Base-by-base conservation (phyloP, 2,888 invertebrate species). In the Resseliella maxima region DNA sequence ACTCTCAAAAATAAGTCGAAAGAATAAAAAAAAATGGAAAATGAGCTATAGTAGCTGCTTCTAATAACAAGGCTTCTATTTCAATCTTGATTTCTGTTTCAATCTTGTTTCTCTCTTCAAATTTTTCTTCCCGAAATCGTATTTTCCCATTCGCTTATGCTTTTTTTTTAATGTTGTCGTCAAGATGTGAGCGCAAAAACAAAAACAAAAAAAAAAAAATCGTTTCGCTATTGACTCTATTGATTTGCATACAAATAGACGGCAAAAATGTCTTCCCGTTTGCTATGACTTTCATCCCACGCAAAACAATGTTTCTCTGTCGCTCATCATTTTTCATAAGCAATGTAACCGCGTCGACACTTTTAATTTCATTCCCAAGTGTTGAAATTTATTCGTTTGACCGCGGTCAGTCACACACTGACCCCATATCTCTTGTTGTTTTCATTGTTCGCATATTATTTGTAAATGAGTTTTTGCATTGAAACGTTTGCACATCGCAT, bases 321-420 rank as follows among this genome's bases (percentile, higher is more conserved):
- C 27, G 27, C 59, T 50, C 46, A 50, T 50, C 18, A 8, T 59
- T 3, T 59, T 8, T 59, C 18, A 50, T 6, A 15, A 2, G 46
- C 18, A 18, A 2, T 50, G 18, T 15, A 24, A 24, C n/a, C 12
- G 59, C 59, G 59, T 59, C n/a, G 31, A 59, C n/a, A 3, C 31
- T 31, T 72, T 72, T 72, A 35, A 72, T 72, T 72, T 35, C 31
- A 72, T 72, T 50, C 31, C 6, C 15, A 72, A 72, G 72, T 72
- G 15, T 31, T 72, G 31, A 27, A 72, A 72, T 72, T 31, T 72
- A 72, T 27, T 72, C 31, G 72, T 18, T 72, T 72, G 72, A 15
- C 72, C 31, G 72, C 31, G 72, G 31, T 72, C 72, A 72, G n/a
- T 72, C 31, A 31, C 72, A 72, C 72, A 35, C 31, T 72, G 72